Conservation (phyloP, 1,140 invertebrate genomes). For the Drosophila ercepeae region DNA sequence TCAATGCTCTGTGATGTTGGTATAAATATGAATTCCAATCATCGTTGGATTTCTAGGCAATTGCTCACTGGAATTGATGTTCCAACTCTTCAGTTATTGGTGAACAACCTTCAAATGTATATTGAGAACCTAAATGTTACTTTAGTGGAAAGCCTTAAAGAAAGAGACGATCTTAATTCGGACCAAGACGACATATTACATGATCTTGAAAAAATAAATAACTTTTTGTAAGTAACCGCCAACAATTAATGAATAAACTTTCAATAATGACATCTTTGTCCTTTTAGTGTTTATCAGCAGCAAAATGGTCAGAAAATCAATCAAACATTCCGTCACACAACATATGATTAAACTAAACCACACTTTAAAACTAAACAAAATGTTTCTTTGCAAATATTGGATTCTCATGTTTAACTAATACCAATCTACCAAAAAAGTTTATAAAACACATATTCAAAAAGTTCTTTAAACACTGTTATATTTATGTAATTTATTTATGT, state of each 20-base stretch:
- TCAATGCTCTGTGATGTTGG: conserved; percentile 37
- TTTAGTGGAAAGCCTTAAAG: conserved; percentile 39
- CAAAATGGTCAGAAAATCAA: conserved; percentile 26
- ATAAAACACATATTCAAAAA: conserved; percentile 39
- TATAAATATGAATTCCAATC: conserved; percentile 37
- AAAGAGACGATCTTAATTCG: conserved; percentile 38
- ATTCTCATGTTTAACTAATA: conserved; percentile 33
- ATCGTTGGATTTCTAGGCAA: conserved; percentile 49
- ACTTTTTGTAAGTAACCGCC: conserved; percentile 24
- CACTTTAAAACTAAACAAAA: conserved; percentile 3
- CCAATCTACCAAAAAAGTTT: conserved; percentile 31
- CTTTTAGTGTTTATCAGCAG: conserved; percentile 35
- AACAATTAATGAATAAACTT: background rate
- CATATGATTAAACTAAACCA: conserved; percentile 19
- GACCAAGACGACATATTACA: conserved; percentile 39
- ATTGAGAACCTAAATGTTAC: conserved; percentile 27
- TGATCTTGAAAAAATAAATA: conserved; percentile 40
- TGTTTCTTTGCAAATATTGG: conserved; percentile 20
- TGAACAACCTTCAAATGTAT: conserved; percentile 27
- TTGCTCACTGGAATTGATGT: conserved; percentile 41
- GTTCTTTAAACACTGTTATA: conserved; percentile 44
- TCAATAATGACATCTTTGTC: background rate
- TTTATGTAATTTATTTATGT: conserved; percentile 28
- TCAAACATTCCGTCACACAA: conserved; percentile 8
- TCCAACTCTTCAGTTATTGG: conserved; percentile 25